These are phyloP conservation scores for Parauchenoglanis punctatus DNA, from an alignment of 2,797 vertebrate genomes.

Conservation along the genomic window DNA sequence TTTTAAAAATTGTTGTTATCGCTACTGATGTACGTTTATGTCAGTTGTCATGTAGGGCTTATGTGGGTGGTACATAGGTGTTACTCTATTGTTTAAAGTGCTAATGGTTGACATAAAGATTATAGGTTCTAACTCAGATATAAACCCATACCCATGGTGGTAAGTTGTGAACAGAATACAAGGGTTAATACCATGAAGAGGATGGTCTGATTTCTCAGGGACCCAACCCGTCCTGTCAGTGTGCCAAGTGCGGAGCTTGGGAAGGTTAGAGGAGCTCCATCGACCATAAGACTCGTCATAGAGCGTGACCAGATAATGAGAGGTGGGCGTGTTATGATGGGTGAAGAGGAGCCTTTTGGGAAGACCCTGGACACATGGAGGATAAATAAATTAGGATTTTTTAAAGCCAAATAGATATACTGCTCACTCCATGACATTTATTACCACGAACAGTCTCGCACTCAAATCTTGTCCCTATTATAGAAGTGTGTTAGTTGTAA, in stretches of 20 bases:
- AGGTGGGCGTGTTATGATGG: slow-evolving; percentile 67
- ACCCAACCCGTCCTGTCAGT: slow-evolving; percentile 68
- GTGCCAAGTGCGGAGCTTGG: slow-evolving; percentile 65
- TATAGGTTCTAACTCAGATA: background rate
- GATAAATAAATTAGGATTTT: background rate
- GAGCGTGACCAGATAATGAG: slow-evolving; percentile 70
- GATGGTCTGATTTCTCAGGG: slow-evolving; percentile 75
- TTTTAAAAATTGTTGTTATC: background rate
- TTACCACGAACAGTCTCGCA: too few species aligned
- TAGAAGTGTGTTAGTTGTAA: too few species aligned
- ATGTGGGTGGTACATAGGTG: background rate
- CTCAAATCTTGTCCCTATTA: too few species aligned
- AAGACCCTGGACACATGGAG: slow-evolving; percentile 72
- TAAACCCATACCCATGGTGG: background rate
- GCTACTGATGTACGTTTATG: background rate
- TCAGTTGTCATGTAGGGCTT: background rate
- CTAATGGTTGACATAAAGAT: background rate
- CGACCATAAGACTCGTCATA: slow-evolving; percentile 76
- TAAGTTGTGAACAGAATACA: background rate
- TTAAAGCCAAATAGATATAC: background rate
- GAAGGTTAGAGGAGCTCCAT: slow-evolving; percentile 60
- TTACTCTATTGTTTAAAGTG: background rate
- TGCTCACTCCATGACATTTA: background rate
- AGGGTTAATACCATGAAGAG: slow-evolving; percentile 70
- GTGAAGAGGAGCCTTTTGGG: slow-evolving; percentile 71